Conservation (phyloP, 2,113 vertebrate species). For the Pluvialis apricaria region DNA sequence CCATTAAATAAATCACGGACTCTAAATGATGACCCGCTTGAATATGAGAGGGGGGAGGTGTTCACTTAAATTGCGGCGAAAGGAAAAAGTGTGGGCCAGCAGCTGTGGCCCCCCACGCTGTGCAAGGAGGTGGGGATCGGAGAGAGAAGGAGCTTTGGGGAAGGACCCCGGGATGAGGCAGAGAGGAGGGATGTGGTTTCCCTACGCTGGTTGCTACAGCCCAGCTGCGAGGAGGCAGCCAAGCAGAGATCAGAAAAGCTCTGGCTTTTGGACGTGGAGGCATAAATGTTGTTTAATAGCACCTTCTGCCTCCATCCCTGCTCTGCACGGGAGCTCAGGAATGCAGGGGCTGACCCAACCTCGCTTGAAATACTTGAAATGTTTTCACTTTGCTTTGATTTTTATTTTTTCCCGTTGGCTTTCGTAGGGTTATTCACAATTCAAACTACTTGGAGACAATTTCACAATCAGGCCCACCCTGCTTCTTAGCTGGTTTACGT, state of each 20-base stretch:
- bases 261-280: neutral
- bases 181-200: neutral
- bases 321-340: neutral
- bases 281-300: neutral
- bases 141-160: neutral
- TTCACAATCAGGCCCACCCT: neutral
- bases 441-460: neutral
- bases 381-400: neutral
- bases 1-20: constrained; percentile 74
- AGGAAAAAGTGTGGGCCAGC: neutral
- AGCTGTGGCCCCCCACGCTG: neutral
- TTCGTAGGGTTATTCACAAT: neutral
- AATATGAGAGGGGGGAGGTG: neutral
- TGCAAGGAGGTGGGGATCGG: neutral
- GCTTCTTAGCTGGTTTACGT: neutral
- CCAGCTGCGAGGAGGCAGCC: neutral
- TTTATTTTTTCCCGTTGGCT: neutral
- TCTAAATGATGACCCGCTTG: constrained; percentile 34
- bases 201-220: neutral
- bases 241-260: neutral
- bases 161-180: neutral
- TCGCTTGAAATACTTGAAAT: neutral
- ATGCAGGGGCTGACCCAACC: neutral
- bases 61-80: constrained; percentile 32
- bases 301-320: neutral